Base-by-base conservation (phyloP, 2,113 vertebrate species). In the Thalassarche chlororhynchos region DNA sequence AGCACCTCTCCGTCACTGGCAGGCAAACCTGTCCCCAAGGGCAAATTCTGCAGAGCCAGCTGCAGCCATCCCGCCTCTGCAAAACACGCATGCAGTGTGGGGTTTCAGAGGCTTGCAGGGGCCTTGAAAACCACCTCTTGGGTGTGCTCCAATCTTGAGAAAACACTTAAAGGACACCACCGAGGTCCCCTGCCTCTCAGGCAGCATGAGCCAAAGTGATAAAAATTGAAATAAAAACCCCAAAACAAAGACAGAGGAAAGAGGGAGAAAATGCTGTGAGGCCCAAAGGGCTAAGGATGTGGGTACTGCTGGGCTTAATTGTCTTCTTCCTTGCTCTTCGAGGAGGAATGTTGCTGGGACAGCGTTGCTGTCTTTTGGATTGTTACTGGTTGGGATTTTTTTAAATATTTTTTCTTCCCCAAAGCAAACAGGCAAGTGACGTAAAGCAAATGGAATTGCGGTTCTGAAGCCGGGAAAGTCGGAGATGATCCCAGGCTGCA, bases 231-330 rank as follows among this genome's bases (percentile, higher is more conserved):
- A 91, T 61, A 76, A 95, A 85, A 34, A 1, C 25, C 76, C 69
- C 34, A 32, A 94, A 89, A 91, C 69, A 95, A 92, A 91, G 84
- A 44, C 69, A 95, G 74, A 83, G 44, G 51, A 72, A 85, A 87
- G 77, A 91, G 31, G 40, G 28, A 77, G 75, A 83, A 96, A 92
- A 94, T 46, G 70, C 62, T 72, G 57, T 84, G 86, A 93, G 58
- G 86, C 77, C 80, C 74, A 84, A 87, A 93, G 89, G 62, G 36
- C 80, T 72, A 54, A 95, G 70, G 93, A 97, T 94, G 89, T 95
- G 94, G 84, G 84, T 83, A 88, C 74, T 93, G 91, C 89, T 93
- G 91, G 62, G 75, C 70, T 94, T 95, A 82, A 87, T 95, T 95
- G 62, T 80, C 66, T 86, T 72, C 76, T 87, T 95, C 89, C 58